Percentiles rank a stretch among this genome's conserved stretches.
Evolutionary conservation across 2,113 vertebrate genomes (phyloP).

Genomic region (Dendrocopos noguchii): DNA sequence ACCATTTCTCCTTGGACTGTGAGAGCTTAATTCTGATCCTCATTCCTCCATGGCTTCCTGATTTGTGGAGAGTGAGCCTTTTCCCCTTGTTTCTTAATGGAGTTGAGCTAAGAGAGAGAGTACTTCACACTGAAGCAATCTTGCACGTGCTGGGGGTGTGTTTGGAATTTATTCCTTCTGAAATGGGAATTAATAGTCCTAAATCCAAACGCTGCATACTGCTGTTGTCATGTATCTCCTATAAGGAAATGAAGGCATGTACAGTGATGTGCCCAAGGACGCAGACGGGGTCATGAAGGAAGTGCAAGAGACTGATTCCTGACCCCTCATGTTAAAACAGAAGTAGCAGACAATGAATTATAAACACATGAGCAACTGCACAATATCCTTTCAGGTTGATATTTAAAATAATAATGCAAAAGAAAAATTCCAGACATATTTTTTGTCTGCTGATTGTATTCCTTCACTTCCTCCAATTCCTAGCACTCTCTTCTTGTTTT

Average conservation of each 20-base stretch:
- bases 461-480: background rate
- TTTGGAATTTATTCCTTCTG: background rate
- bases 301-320: conserved; percentile 42
- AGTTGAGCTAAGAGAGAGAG: background rate
- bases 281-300: conserved; percentile 33
- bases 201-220: background rate
- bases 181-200: background rate
- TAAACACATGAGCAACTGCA: conserved; percentile 42
- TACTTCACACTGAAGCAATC: background rate
- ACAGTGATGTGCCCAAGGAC: conserved; percentile 8
- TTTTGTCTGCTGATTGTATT: background rate
- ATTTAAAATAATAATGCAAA: conserved; percentile 49
- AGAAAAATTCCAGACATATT: conserved; percentile 51
- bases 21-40: background rate
- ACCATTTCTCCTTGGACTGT: background rate
- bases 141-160: background rate
- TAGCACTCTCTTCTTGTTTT: background rate
- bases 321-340: conserved; percentile 11
- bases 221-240: background rate
- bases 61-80: background rate
- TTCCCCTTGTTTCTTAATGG: background rate
- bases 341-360: conserved; percentile 44
- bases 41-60: background rate
- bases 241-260: conserved; percentile 16
- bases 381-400: conserved; percentile 38